Conservation (phyloP, 1,140 invertebrate species). For the Colletes gigas region DNA sequence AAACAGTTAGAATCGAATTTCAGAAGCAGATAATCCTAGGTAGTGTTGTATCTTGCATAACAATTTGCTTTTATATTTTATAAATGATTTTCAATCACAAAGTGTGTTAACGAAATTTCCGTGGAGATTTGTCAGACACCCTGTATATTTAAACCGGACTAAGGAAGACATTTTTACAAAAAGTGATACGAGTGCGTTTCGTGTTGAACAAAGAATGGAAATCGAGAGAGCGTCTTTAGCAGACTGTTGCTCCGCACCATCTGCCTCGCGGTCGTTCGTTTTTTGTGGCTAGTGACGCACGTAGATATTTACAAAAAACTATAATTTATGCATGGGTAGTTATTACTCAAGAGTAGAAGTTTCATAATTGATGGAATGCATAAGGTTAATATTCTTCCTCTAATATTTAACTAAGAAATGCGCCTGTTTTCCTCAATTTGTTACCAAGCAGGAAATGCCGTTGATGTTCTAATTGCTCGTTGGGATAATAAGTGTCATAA, state of each 20-base stretch:
- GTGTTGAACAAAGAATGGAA: background rate
- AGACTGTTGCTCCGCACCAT: background rate
- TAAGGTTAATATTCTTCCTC: background rate
- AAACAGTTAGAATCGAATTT: background rate
- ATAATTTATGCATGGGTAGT: background rate
- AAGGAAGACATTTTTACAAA: background rate
- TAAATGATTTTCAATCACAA: too few relatives aligned
- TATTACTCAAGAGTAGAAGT: slow-evolving; percentile 23
- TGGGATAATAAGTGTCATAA: background rate
- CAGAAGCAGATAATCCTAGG: background rate
- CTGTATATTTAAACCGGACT: background rate
- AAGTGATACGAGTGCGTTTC: background rate
- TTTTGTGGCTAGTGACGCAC: slow-evolving; percentile 18
- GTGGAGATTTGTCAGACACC: background rate
- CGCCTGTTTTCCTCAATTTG: too few relatives aligned
- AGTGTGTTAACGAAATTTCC: too few relatives aligned
- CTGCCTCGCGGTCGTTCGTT: background rate
- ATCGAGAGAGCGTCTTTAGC: background rate
- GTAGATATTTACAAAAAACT: slow-evolving; percentile 1
- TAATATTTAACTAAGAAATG: background rate
- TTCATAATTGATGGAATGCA: slow-evolving; percentile 11
- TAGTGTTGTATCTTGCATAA: background rate
- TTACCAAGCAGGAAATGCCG: background rate
- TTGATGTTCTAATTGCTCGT: background rate
- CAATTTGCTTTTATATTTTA: too few relatives aligned